Base-by-base conservation (phyloP, 2,888 invertebrate genomes). In the Sarcophaga rosellei region DNA sequence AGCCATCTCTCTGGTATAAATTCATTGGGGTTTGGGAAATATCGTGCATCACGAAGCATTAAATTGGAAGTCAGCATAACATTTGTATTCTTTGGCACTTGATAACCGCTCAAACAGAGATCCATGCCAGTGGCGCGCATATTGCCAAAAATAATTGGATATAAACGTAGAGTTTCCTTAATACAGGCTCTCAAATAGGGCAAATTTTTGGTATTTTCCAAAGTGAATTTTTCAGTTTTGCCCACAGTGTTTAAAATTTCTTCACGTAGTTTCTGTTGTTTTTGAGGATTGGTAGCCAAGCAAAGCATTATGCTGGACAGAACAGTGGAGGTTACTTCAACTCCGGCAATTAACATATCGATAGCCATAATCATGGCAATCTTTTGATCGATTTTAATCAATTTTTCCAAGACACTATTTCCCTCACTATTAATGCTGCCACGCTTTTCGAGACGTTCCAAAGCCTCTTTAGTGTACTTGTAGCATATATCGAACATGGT, bases 1-100 rank as follows among this genome's bases (percentile, higher is more conserved):
- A 94, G 88, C 97, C 97, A 98, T 66, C 98, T 93, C 90, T 97
- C 97, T 0, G 97, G 97, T 65, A 95, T 91, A 90, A 95, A 97
- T 80, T 95, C 94, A 0, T 93, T 90, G 8, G 96, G 94, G n/a
- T 94, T 93, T 0, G 95, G 94, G 89, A 95, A 97, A 88, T 96
- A 95, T 77, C 95, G 93, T 17, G 96, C 95, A 90, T 94, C 94
- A 88, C 95, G 94, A 15, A 91, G 89, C 12, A 92, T 95, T 20
- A 95, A 94, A 90, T 95, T 95, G 88, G 96, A 96, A 84, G 96
- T 96, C 90, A 97, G 95, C 65, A 97, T 94, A 0, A 97, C 95
- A 90, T 96, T 96, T 0, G 96, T 95, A 75, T 94, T 94, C 91
- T 94, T 94, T 0, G 96, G 96, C 89, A 96, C 94, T 63, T 92